Evolutionary conservation across 2,888 invertebrate genomes (phyloP).

Genomic region (Melipona beecheii): DNA sequence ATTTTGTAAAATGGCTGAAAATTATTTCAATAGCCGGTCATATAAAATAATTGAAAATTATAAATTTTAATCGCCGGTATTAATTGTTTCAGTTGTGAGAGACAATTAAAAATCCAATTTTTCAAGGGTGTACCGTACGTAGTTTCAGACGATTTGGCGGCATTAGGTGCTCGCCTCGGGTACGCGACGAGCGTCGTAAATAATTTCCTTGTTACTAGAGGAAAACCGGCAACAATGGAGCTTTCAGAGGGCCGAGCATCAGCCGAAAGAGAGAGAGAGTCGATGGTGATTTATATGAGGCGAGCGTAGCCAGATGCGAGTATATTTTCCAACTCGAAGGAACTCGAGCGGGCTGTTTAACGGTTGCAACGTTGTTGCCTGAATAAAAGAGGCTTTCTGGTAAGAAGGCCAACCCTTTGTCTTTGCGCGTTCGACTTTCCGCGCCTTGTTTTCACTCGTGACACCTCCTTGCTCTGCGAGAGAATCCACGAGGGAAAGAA

Average conservation of each 20-base stretch:
- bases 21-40: too few species aligned
- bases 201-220: slow-evolving; percentile 32
- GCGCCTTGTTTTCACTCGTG: background rate
- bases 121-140: too few species aligned
- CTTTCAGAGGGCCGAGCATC: background rate
- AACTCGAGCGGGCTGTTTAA: slow-evolving; percentile 1
- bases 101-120: too few species aligned
- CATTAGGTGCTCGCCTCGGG: too few species aligned
- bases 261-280: background rate
- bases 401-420: background rate
- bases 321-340: slow-evolving; percentile 2
- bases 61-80: too few species aligned
- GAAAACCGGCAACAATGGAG: slow-evolving; percentile 1
- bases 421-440: background rate
- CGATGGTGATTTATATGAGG: slow-evolving; percentile 18
- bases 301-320: background rate
- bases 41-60: too few species aligned
- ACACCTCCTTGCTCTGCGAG: background rate
- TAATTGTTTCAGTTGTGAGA: too few species aligned
- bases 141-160: background rate
- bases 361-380: background rate
- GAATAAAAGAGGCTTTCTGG: background rate
- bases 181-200: slow-evolving; percentile 20
- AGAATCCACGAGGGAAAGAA: background rate
- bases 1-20: background rate